Evolutionary conservation across 2,113 vertebrate species (phyloP).

Genomic region (Loxodonta africana): DNA sequence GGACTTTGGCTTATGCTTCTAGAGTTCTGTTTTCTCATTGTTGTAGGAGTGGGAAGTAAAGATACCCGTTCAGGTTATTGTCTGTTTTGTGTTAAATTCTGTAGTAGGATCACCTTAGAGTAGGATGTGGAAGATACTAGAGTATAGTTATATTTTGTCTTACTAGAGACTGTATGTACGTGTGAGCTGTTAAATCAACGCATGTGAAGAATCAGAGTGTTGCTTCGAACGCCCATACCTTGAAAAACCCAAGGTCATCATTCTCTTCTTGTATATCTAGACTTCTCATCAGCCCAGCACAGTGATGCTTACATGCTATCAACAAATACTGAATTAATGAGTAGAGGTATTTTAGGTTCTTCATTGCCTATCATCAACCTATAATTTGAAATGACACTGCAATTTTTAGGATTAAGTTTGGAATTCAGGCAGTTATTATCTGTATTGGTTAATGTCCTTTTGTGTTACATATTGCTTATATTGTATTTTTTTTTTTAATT

Average conservation of each 20-base stretch:
- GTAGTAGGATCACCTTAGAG: background rate
- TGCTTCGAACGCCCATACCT: background rate
- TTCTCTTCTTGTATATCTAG: background rate
- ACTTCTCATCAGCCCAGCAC: background rate
- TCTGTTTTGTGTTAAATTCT: constrained; percentile 42
- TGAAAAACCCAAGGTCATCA: background rate
- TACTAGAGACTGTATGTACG: background rate
- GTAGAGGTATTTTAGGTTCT: background rate
- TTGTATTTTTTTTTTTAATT: constrained; percentile 46
- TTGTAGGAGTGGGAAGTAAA: background rate
- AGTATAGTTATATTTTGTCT: background rate
- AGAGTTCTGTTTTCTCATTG: background rate
- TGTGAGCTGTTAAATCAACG: background rate
- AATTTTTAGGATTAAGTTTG: constrained; percentile 51
- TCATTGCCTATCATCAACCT: background rate
- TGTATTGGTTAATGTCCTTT: constrained; percentile 9
- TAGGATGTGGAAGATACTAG: background rate
- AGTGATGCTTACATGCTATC: background rate
- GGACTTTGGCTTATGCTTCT: background rate
- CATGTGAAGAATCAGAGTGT: background rate
- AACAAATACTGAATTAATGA: background rate
- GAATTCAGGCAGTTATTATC: constrained; percentile 7
- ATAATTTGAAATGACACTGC: background rate
- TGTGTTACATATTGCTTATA: constrained; percentile 49
- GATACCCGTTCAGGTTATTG: background rate